These are phyloP conservation scores for Lasioglossum vierecki DNA, from an alignment of 2,888 invertebrate genomes.

Conservation along the genomic window DNA sequence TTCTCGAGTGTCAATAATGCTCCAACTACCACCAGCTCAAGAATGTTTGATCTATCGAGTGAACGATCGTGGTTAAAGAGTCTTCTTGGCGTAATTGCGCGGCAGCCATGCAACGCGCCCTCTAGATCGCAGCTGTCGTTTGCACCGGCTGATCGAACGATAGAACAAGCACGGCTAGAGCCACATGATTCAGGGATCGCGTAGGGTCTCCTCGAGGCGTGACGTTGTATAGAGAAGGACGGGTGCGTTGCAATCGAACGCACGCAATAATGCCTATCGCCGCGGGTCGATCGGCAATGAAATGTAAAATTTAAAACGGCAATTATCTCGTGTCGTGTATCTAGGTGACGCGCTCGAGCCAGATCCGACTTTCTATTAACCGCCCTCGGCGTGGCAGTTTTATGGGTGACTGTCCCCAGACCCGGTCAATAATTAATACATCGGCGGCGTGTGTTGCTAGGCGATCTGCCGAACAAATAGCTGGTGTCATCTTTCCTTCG, in stretches of 20 bases:
- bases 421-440: slow-evolving; percentile 80
- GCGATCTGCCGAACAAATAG: slow-evolving; percentile 78
- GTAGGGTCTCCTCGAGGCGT: neutral
- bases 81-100: slow-evolving; percentile 31
- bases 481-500: neutral
- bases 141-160: slow-evolving; percentile 68
- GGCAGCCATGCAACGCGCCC: neutral
- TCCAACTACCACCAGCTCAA: neutral
- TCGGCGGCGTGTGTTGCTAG: slow-evolving; percentile 78
- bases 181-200: slow-evolving; percentile 54
- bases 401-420: slow-evolving; percentile 54
- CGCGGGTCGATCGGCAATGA: slow-evolving; percentile 74
- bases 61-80: slow-evolving; percentile 26
- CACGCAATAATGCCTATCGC: slow-evolving; percentile 78
- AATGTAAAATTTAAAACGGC: slow-evolving; percentile 75
- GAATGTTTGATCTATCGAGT: slow-evolving; percentile 18
- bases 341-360: slow-evolving; percentile 64
- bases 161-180: slow-evolving; percentile 65
- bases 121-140: slow-evolving; percentile 62
- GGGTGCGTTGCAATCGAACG: slow-evolving; percentile 75
- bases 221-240: slow-evolving; percentile 49
- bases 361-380: slow-evolving; percentile 58
- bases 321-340: slow-evolving; percentile 77
- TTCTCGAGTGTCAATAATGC: neutral
- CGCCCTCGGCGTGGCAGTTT: slow-evolving; percentile 37